A percentile compares a stretch with the other conserved stretches of the same genome.
These are phyloP conservation scores for Montipora sp. DNA, from an alignment of 64 coral and sea anemone species.

Conservation along the genomic window DNA sequence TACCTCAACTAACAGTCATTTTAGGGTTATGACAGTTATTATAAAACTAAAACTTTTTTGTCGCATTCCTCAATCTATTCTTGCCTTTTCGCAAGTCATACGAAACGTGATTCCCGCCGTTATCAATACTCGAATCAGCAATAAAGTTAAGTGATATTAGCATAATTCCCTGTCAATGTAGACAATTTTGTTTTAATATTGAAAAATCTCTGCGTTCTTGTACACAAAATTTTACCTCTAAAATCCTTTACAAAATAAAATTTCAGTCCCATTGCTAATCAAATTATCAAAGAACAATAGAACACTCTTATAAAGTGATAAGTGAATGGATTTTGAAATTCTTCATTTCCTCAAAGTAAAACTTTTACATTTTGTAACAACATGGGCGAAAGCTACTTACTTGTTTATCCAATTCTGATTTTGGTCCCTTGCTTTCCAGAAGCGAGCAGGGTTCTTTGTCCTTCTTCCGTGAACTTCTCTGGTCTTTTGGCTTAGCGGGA, in stretches of 20 bases:
- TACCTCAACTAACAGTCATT: neutral
- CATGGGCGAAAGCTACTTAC: conserved; percentile 61
- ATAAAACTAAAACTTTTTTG: neutral
- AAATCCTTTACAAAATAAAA: neutral
- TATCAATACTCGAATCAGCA: conserved; percentile 14
- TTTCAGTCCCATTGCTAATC: neutral
- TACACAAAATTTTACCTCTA: neutral
- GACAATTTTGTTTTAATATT: neutral
- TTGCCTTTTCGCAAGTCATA: neutral
- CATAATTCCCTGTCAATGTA: conserved; percentile 4
- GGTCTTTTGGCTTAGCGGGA: conserved; percentile 41
- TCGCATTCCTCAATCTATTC: neutral
- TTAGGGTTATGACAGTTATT: conserved; percentile 1
- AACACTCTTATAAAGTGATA: neutral
- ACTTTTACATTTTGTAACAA: neutral
- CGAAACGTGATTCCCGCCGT: neutral
- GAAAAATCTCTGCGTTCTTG: neutral
- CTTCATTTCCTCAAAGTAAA: conserved; percentile 37
- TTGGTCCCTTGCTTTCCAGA: conserved; percentile 71
- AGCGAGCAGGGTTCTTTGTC: conserved; percentile 54
- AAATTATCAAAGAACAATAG: neutral
- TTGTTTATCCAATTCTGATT: conserved; percentile 91
- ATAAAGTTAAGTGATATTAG: conserved; percentile 32
- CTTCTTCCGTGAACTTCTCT: conserved; percentile 46
- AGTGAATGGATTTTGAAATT: neutral